Percentiles rank a stretch among this genome's conserved stretches.
These are phyloP conservation scores for Ecdyonurus torrentis DNA, from an alignment of 2,888 invertebrate species.

Conservation along the genomic window DNA sequence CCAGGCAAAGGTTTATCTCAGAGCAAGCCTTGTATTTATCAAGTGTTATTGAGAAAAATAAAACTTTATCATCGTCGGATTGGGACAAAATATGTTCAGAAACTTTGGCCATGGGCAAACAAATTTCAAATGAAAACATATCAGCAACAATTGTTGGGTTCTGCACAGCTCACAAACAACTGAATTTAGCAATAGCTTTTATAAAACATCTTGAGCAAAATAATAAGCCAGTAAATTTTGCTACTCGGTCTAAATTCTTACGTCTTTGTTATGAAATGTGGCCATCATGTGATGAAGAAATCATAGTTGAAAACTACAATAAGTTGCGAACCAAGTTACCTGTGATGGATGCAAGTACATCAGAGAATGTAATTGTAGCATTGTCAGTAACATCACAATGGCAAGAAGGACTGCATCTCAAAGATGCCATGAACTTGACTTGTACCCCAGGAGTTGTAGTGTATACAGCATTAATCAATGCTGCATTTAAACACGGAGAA, in stretches of 20 bases:
- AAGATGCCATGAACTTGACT: constrained; percentile 38
- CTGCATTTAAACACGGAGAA: constrained; percentile 41
- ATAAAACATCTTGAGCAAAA: constrained; percentile 33
- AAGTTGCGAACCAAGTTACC: constrained; percentile 34
- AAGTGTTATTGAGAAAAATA: neutral
- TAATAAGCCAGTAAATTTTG: constrained; percentile 34
- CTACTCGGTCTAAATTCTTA: constrained; percentile 38
- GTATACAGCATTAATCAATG: constrained; percentile 35
- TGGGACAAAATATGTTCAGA: neutral
- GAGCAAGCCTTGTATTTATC: neutral
- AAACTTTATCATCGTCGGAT: neutral
- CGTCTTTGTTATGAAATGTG: constrained; percentile 31
- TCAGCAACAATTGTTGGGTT: constrained; percentile 34
- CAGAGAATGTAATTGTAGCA: constrained; percentile 41
- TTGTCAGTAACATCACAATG: constrained; percentile 46
- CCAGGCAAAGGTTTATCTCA: no score
- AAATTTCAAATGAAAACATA: neutral
- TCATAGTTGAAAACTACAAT: constrained; percentile 35
- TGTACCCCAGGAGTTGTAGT: constrained; percentile 29
- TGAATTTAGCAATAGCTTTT: constrained; percentile 37
- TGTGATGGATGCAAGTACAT: constrained; percentile 39
- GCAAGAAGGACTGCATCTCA: constrained; percentile 39
- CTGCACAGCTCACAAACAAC: constrained; percentile 29
- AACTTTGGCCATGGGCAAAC: neutral
- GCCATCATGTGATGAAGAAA: constrained; percentile 29